Conservation (phyloP, 2,113 vertebrate species). For the Protobothrops flavoviridis region DNA sequence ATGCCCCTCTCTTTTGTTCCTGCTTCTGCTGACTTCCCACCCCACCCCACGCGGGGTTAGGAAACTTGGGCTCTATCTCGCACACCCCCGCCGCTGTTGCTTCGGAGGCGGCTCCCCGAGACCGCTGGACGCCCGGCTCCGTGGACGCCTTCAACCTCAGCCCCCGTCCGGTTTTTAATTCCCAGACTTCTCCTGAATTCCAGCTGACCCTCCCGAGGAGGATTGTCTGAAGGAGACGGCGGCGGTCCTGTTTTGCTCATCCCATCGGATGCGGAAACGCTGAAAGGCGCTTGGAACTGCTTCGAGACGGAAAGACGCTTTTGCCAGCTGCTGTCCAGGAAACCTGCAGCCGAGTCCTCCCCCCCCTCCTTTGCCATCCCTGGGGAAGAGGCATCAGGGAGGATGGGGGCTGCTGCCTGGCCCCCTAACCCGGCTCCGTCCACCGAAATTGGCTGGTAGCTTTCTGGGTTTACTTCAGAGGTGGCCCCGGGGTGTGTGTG, state of each 20-base stretch:
- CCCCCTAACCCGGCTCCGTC: rapidly evolving
- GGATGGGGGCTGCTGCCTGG: background rate
- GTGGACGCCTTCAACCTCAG: no score
- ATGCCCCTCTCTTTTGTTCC: background rate
- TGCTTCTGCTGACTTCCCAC: background rate
- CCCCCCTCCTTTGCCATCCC: background rate
- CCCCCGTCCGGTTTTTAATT: background rate
- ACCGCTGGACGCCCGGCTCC: background rate
- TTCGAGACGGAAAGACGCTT: background rate
- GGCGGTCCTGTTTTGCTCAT: background rate
- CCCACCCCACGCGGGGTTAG: background rate
- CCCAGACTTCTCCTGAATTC: background rate
- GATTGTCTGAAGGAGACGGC: background rate
- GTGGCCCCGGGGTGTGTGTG: no score
- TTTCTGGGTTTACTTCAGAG: background rate
- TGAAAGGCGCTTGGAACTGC: background rate
- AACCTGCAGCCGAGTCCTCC: background rate
- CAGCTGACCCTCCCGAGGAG: conserved; percentile 28
- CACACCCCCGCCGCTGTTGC: background rate
- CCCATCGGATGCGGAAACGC: background rate
- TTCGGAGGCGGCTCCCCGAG: background rate
- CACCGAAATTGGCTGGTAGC: rapidly evolving
- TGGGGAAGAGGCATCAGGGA: background rate
- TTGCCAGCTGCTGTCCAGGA: background rate
- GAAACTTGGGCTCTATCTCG: conserved; percentile 8